A percentile compares a stretch with the other conserved stretches of the same genome.
These are phyloP conservation scores for Lanius collurio DNA, from an alignment of 2,113 vertebrate genomes.

Conservation along the genomic window DNA sequence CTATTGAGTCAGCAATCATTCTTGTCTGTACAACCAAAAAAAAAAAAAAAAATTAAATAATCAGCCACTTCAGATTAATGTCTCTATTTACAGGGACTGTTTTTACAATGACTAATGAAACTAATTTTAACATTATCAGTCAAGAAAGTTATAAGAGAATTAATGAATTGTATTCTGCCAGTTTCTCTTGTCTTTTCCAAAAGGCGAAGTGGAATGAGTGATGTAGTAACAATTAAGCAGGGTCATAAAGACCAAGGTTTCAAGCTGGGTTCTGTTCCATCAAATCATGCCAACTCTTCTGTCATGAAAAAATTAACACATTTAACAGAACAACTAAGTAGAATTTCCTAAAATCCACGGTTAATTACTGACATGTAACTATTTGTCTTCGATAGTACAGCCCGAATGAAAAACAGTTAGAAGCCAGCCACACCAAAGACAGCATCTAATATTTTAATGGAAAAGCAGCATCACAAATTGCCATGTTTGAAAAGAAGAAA, in stretches of 20 bases:
- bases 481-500: background rate
- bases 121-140: slow-evolving; percentile 56
- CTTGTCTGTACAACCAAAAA: background rate
- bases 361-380: slow-evolving; percentile 26
- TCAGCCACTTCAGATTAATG: background rate
- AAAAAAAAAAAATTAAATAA: background rate
- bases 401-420: background rate
- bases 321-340: slow-evolving; percentile 19
- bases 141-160: slow-evolving; percentile 35
- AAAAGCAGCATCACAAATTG: background rate
- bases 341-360: background rate
- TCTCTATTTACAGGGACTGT: background rate
- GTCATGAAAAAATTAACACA: slow-evolving; percentile 35
- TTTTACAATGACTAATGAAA: slow-evolving; percentile 53
- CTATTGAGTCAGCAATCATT: background rate
- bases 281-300: slow-evolving; percentile 16
- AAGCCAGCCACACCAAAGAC: background rate
- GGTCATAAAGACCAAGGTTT: slow-evolving; percentile 51
- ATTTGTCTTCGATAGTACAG: slow-evolving; percentile 26
- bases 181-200: slow-evolving; percentile 41
- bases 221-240: slow-evolving; percentile 40
- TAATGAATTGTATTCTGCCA: slow-evolving; percentile 1
- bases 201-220: slow-evolving; percentile 15
- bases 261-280: slow-evolving; percentile 24
- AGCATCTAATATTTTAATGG: background rate